A percentile compares a stretch with the other conserved stretches of the same genome.
phyloP scores from a whole-genome alignment of 2,888 invertebrate genomes.

The Diogma glabrata region DNA sequence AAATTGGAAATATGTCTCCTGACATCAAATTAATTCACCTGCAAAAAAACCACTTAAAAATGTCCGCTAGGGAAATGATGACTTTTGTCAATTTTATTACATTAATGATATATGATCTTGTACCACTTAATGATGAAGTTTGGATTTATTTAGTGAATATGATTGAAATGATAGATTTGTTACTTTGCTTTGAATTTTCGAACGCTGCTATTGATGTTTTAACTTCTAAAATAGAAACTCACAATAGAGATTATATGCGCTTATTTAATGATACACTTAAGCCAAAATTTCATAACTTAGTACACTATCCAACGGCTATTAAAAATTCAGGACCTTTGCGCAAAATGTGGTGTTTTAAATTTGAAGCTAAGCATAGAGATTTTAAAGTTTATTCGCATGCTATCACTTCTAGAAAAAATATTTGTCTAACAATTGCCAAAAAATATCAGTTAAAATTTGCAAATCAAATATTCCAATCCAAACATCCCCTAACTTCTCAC shows the following conservation, averaged over 20 bases:
- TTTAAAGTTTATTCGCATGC: background rate
- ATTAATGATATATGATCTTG: slow-evolving; percentile 8
- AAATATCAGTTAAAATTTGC: slow-evolving; percentile 8
- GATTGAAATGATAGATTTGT: slow-evolving; percentile 10
- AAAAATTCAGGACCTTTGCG: background rate
- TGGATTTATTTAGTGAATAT: slow-evolving; percentile 10
- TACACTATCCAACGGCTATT: background rate
- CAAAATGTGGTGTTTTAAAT: background rate
- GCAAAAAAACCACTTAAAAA: slow-evolving; percentile 6
- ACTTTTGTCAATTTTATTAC: slow-evolving; percentile 1
- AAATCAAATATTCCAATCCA: too few relatives aligned
- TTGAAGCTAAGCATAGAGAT: background rate
- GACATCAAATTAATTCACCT: slow-evolving; percentile 9
- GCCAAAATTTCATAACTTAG: background rate
- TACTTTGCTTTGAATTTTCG: background rate
- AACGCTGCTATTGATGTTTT: background rate
- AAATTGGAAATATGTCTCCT: background rate
- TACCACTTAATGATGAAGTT: slow-evolving; percentile 3
- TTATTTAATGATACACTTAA: background rate
- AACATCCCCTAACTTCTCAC: too few relatives aligned
- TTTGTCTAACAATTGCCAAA: background rate
- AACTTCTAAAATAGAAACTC: slow-evolving; percentile 6
- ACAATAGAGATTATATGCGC: background rate
- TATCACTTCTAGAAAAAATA: background rate
- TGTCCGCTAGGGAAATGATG: slow-evolving; percentile 11